Conservation (phyloP, 2,888 invertebrate species). For the Zootermopsis nevadensis region DNA sequence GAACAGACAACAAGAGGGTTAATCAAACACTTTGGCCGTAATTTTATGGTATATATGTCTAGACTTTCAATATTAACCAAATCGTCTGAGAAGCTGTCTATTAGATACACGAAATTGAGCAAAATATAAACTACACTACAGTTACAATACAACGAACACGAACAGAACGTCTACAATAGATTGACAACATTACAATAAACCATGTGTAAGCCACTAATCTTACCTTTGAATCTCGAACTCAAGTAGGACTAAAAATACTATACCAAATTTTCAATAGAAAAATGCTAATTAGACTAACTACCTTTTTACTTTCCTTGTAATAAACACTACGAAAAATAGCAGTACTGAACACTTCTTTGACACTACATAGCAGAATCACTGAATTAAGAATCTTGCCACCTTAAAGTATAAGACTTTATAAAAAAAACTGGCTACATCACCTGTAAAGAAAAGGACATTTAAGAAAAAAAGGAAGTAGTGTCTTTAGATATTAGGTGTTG, state of each 20-base stretch:
- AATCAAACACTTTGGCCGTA: no score
- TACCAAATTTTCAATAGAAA: not conserved
- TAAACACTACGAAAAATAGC: no score
- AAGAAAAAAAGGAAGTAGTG: no score
- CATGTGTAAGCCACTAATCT: not conserved
- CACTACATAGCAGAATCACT: not conserved
- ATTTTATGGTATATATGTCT: no score
- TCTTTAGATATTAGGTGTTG: no score
- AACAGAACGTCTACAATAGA: not conserved
- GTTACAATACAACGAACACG: not conserved
- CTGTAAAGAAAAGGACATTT: not conserved
- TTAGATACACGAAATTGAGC: no score
- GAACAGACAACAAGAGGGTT: no score
- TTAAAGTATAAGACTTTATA: not conserved
- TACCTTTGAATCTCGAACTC: not conserved
- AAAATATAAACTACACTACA: no score
- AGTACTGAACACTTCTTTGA: not conserved
- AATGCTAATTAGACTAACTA: not conserved
- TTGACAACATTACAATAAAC: not conserved
- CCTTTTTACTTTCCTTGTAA: not conserved
- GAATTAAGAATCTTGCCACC: not conserved
- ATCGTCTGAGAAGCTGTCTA: no score
- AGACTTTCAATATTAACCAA: no score
- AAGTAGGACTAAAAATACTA: not conserved
- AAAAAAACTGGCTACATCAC: not conserved